Percentiles rank a stretch among this genome's conserved stretches.
Conservation (phyloP, 2,113 vertebrate species). For the Hippocampus abdominalis region DNA sequence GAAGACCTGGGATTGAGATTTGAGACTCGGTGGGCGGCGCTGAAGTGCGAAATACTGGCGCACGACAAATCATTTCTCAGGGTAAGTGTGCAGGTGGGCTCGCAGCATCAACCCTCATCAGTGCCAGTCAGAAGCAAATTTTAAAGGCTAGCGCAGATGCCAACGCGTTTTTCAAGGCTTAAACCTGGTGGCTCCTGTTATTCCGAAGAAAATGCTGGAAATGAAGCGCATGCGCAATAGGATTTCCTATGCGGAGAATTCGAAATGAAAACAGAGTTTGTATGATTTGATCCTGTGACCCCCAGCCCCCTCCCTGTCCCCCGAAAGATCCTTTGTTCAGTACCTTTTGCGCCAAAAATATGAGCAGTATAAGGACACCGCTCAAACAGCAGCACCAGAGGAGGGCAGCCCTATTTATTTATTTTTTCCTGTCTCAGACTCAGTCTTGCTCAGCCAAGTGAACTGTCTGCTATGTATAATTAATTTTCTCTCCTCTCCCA, state of each 20-base stretch:
- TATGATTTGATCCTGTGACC: constrained; percentile 42
- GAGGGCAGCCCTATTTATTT: constrained; percentile 50
- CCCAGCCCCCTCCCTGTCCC: no score
- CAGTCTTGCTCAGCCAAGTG: constrained; percentile 57
- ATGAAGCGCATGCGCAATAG: constrained; percentile 13
- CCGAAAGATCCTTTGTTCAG: constrained; percentile 23
- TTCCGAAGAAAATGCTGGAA: constrained; percentile 24
- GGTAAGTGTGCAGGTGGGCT: constrained; percentile 44
- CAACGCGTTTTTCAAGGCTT: constrained; percentile 21
- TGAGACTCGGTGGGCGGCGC: constrained; percentile 47
- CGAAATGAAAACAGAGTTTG: constrained; percentile 30
- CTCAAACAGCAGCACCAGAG: constrained; percentile 38
- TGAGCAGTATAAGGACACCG: constrained; percentile 20
- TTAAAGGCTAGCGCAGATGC: constrained; percentile 27
- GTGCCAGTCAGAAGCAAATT: constrained; percentile 48
- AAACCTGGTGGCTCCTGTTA: constrained; percentile 28
- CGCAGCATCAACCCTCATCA: constrained; percentile 49
- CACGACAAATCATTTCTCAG: constrained; percentile 45
- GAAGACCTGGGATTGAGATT: constrained; percentile 40
- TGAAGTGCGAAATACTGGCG: constrained; percentile 45
- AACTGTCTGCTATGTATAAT: constrained; percentile 73
- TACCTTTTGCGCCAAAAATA: constrained; percentile 40
- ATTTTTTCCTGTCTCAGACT: constrained; percentile 27
- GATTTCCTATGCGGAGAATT: constrained; percentile 12
- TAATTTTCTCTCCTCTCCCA: constrained; percentile 65